A percentile compares a stretch with the other conserved stretches of the same genome.
phyloP scores from a whole-genome alignment of 1,140 invertebrate species.

The Lucilia sericata region DNA sequence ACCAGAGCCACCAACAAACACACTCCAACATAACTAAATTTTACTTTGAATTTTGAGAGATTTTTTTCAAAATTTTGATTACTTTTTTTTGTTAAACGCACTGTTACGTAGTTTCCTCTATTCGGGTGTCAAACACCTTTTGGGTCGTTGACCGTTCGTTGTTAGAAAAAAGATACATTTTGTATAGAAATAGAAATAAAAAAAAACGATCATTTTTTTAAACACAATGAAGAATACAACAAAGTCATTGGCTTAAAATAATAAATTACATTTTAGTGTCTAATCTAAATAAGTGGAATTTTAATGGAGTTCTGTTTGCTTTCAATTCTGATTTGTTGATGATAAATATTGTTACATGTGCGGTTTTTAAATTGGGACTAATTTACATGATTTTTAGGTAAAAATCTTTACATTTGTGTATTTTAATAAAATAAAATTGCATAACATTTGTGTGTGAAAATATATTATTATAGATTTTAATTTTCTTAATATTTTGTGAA shows the following conservation, averaged over 20 bases:
- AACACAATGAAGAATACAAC: not conserved
- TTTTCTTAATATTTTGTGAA: too few species aligned
- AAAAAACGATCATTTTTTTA: not conserved
- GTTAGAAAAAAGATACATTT: not conserved
- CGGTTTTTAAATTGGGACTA: not conserved
- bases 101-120: conserved; percentile 41
- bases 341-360: not conserved
- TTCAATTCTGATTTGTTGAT: not conserved
- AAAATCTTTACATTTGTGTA: too few species aligned
- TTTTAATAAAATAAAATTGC: too few species aligned
- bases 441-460: too few species aligned
- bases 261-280: not conserved
- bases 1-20: not conserved
- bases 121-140: conserved; percentile 39
- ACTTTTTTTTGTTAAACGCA: conserved; percentile 20
- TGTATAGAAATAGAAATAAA: conserved; percentile 3
- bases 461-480: too few species aligned
- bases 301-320: not conserved
- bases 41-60: conserved; percentile 2
- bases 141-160: conserved; percentile 30
- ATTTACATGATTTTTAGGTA: too few species aligned
- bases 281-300: not conserved
- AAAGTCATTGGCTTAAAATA: not conserved
- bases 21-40: not conserved
- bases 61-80: not conserved